phyloP scores from a whole-genome alignment of 2,797 vertebrate species.

The Sebastiscus tertius region DNA sequence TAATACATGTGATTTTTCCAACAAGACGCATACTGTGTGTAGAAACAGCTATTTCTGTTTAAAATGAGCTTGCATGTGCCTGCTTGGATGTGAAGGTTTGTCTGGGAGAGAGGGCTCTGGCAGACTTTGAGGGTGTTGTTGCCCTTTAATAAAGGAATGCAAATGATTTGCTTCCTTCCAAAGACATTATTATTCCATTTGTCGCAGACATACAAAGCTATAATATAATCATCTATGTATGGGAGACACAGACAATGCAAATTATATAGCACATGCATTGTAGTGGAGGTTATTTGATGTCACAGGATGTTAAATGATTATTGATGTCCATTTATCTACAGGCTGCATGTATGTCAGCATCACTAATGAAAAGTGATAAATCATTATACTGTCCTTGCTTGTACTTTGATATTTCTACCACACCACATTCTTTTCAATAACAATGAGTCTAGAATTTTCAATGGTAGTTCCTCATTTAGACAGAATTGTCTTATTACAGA shows the following conservation, averaged over 20 bases:
- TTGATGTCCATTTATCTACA: background rate
- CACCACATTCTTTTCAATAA: background rate
- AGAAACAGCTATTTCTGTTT: background rate
- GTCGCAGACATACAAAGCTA: background rate
- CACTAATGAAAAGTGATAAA: constrained; percentile 1
- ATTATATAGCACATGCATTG: background rate
- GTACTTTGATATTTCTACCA: background rate
- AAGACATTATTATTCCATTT: background rate
- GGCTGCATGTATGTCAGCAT: background rate
- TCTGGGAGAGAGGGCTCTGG: background rate
- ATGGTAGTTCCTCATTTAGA: too few relatives aligned
- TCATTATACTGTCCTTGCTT: background rate
- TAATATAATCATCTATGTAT: background rate
- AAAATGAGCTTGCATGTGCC: background rate
- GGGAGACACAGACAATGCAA: background rate
- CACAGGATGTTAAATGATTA: background rate
- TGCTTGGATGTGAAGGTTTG: background rate
- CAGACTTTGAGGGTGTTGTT: background rate
- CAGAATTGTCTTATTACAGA: background rate
- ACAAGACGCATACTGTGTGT: background rate
- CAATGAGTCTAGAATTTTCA: background rate
- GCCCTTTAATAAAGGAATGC: background rate
- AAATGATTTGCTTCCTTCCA: background rate
- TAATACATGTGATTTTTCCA: background rate
- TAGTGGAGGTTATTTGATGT: constrained; percentile 6